Base-by-base conservation (phyloP, 2,888 invertebrate genomes). In the Drosophila mettleri region DNA sequence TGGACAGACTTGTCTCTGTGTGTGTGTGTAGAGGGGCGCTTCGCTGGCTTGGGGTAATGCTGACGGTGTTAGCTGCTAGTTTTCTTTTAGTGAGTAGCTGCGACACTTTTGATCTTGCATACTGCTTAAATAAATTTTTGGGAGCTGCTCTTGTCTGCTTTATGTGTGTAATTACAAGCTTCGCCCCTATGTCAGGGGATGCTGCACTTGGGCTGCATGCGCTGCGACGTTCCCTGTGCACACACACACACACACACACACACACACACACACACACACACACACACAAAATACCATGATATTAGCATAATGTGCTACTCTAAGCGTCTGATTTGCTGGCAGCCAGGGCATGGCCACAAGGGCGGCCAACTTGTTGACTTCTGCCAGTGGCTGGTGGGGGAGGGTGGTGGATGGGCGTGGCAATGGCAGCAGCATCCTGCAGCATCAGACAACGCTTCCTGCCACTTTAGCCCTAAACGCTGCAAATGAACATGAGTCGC, bases 401-500 rank as follows among this genome's bases (percentile, higher is more conserved):
- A 24, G 24, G 24, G 24, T 3, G 24, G 24, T 3, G 5, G 41
- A 0, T 24, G 1, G 22, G 8, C 16, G 29, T 8, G 5, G 10
- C n/a, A 16, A 31, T 51, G 48, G 51, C 59, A 53, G 43, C 61
- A 59, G 46, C 39, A 59, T 53, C 29, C 54, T 36, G 33, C 54
- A 55, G 45, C 59, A 52, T 51, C 70, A 51, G 51, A 45, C 66
- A 55, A 46, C 24, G 72, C 82, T 68, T 85, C 85, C 86, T 83
- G 82, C 75, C 86, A 82, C 72, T 85, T 83, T 78, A 62, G 75
- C 59, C 70, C 78, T 83, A 86, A 83, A 86, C 70, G 83, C 75
- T 80, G 86, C 75, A 86, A 83, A 86, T 83, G 83, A 83, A 83
- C 86, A 82, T 82, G 80, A 77, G 80, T 77, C 77, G 69, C 79